A percentile compares a stretch with the other conserved stretches of the same genome.
phyloP scores from a whole-genome alignment of 2,113 vertebrate species.

The Poeciliopsis turrubarensis region DNA sequence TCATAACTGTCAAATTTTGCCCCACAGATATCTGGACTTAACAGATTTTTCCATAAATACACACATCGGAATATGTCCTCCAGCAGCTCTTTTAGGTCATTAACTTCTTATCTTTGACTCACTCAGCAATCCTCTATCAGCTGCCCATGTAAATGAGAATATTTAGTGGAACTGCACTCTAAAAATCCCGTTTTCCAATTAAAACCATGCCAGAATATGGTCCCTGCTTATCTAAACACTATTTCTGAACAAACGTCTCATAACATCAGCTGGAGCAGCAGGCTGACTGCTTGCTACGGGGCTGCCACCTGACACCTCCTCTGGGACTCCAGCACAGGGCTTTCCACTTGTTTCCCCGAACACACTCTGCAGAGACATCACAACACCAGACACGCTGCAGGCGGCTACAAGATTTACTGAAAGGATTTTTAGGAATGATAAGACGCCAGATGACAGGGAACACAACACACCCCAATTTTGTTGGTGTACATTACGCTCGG shows the following conservation, averaged over 20 bases:
- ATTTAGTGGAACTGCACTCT: background rate
- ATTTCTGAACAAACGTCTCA: background rate
- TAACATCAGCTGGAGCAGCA: background rate
- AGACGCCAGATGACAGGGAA: background rate
- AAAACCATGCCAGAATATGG: background rate
- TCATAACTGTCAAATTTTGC: no score
- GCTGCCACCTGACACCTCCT: slow-evolving; percentile 37
- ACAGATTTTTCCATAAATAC: background rate
- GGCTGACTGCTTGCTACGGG: slow-evolving; percentile 6
- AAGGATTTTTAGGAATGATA: background rate
- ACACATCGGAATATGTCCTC: background rate
- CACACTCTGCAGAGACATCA: slow-evolving; percentile 18
- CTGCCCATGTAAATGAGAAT: slow-evolving; percentile 7
- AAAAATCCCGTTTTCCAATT: background rate
- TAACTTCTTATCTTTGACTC: slow-evolving; percentile 8
- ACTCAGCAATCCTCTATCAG: slow-evolving; percentile 1
- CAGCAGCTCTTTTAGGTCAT: background rate
- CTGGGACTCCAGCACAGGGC: slow-evolving; percentile 24
- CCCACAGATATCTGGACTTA: background rate
- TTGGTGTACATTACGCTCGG: background rate
- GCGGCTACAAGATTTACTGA: background rate
- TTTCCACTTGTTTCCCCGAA: background rate
- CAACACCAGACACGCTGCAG: slow-evolving; percentile 21
- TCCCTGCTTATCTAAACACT: background rate
- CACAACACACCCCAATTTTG: background rate